Evolutionary conservation across 2,113 vertebrate genomes (phyloP).

Genomic region (Solea senegalensis): DNA sequence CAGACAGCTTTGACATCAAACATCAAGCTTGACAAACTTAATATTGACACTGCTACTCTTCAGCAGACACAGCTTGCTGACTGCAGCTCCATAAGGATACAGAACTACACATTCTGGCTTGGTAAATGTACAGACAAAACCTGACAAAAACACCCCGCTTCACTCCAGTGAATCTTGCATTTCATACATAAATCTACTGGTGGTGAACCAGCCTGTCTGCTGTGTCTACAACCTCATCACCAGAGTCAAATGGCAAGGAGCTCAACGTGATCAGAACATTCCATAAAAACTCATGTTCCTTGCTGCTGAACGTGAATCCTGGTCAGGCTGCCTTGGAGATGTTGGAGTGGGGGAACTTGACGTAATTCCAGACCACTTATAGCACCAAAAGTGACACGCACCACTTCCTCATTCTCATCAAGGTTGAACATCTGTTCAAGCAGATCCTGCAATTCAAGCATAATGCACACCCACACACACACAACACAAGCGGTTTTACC

Average conservation of each 20-base stretch:
- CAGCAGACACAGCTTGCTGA: neutral
- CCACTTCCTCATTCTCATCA: neutral
- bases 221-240: no score
- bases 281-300: no score
- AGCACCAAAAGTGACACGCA: neutral
- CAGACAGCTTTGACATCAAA: neutral
- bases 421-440: neutral
- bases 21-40: neutral
- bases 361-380: neutral
- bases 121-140: neutral
- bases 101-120: neutral
- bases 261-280: no score
- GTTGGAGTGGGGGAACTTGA: neutral
- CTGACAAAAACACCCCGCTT: neutral
- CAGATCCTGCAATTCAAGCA: no score
- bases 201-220: no score
- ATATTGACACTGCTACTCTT: neutral
- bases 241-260: no score
- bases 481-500: no score
- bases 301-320: neutral
- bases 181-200: no score
- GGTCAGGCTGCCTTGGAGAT: neutral
- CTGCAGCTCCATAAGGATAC: neutral
- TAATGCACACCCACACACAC: no score
- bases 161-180: no score